phyloP scores from a whole-genome alignment of 2,797 vertebrate genomes.

The Apogon hyalosoma region DNA sequence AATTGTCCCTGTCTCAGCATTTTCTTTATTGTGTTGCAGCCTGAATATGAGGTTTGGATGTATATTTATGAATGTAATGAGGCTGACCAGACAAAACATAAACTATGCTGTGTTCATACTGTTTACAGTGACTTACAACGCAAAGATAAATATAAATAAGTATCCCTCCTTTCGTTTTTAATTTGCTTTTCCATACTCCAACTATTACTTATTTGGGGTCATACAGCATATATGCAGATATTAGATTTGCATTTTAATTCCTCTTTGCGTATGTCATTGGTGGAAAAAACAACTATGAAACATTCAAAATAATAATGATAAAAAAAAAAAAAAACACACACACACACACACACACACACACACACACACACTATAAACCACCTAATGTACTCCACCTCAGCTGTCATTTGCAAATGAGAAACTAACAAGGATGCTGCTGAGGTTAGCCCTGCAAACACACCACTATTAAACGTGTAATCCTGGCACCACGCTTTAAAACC shows the following conservation, averaged over 20 bases:
- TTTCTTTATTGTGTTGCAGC: no score
- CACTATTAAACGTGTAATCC: slow-evolving; percentile 59
- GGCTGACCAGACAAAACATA: no score
- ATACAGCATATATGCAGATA: no score
- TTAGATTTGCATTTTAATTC: slow-evolving; percentile 18
- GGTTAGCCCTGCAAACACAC: slow-evolving; percentile 52
- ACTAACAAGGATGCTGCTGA: slow-evolving; percentile 58
- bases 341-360: not conserved
- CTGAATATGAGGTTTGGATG: no score
- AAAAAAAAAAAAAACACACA: slow-evolving; percentile 27
- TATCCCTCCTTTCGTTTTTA: no score
- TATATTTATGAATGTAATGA: no score
- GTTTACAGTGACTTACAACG: no score
- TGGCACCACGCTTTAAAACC: slow-evolving; percentile 55
- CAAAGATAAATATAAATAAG: no score
- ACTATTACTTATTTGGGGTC: no score
- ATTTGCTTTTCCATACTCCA: no score
- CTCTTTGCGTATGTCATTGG: not conserved
- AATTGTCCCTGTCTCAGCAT: no score
- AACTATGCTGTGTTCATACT: no score
- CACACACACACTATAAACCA: slow-evolving; percentile 35
- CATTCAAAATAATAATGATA: slow-evolving; percentile 30
- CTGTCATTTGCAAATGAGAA: slow-evolving; percentile 59
- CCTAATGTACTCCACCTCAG: slow-evolving; percentile 63
- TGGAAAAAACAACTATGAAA: slow-evolving; percentile 24